Percentiles rank a stretch among this genome's conserved stretches.
phyloP scores from a whole-genome alignment of 2,888 invertebrate species.

The Schizaphis graminum region DNA sequence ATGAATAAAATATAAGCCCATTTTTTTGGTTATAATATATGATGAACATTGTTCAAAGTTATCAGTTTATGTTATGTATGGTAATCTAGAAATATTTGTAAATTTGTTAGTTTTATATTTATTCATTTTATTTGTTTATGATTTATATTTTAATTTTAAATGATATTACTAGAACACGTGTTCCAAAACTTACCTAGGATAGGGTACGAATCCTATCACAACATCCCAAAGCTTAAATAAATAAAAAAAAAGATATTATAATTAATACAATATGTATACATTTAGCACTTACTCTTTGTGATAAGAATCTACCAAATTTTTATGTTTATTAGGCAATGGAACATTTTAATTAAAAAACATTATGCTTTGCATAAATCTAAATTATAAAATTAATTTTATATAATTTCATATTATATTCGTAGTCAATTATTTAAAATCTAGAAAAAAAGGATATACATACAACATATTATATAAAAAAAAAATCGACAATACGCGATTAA shows the following conservation, averaged over 20 bases:
- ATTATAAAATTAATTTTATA: background rate
- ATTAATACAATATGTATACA: background rate
- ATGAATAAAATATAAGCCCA: background rate
- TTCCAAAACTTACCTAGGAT: too few relatives aligned
- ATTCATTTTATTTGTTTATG: too few relatives aligned
- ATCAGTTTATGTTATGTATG: too few relatives aligned
- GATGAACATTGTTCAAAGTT: too few relatives aligned
- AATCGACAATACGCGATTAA: background rate
- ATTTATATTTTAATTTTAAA: too few relatives aligned
- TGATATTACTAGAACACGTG: too few relatives aligned
- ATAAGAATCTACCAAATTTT: background rate
- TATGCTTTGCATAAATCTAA: background rate
- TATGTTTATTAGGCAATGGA: background rate
- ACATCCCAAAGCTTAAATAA: too few relatives aligned
- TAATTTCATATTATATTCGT: background rate
- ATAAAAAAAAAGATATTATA: too few relatives aligned
- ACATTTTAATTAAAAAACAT: background rate
- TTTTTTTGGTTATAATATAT: background rate
- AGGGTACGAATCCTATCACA: too few relatives aligned
- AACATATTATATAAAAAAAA: background rate
- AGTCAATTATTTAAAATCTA: background rate
- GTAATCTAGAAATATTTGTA: too few relatives aligned
- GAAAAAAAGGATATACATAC: background rate
- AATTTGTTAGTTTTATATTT: too few relatives aligned
- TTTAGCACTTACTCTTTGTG: background rate